Evolutionary conservation across 1,140 invertebrate genomes (phyloP).

Genomic region (Elymnias hypermnestra): DNA sequence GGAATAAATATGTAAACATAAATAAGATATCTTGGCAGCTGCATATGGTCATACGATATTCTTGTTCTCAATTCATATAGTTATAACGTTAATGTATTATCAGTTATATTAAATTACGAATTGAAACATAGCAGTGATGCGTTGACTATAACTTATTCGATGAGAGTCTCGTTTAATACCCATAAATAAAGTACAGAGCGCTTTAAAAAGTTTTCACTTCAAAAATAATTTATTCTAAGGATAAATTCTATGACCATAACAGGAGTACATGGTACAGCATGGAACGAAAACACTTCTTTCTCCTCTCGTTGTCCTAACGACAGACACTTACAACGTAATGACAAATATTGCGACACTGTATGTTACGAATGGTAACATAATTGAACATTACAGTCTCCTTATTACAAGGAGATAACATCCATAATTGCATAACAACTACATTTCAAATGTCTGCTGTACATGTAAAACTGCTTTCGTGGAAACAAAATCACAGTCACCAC

Average conservation of each 20-base stretch:
- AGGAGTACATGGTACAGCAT: slow-evolving; percentile 15
- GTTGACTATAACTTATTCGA: no score
- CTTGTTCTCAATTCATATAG: no score
- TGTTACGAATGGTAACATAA: slow-evolving; percentile 12
- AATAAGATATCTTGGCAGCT: no score
- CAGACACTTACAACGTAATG: slow-evolving; percentile 41
- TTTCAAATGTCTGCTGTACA: background rate
- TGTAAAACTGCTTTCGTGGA: slow-evolving; percentile 7
- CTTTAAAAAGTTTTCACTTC: background rate
- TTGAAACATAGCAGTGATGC: no score
- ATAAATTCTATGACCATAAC: slow-evolving; percentile 24
- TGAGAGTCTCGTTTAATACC: no score
- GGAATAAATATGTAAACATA: no score
- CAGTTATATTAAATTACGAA: no score
- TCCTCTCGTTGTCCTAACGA: slow-evolving; percentile 36
- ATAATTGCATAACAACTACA: background rate
- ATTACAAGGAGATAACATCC: background rate
- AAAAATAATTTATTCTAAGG: slow-evolving; percentile 2
- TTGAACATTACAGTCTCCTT: background rate
- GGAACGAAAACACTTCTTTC: slow-evolving; percentile 59
- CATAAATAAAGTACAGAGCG: no score
- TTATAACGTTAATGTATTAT: no score
- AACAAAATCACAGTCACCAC: slow-evolving; percentile 4
- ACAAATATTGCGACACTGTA: slow-evolving; percentile 48
- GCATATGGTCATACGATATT: no score